A percentile compares a stretch with the other conserved stretches of the same genome.
phyloP scores from a whole-genome alignment of 2,888 invertebrate genomes.

The Masnerella sp. region DNA sequence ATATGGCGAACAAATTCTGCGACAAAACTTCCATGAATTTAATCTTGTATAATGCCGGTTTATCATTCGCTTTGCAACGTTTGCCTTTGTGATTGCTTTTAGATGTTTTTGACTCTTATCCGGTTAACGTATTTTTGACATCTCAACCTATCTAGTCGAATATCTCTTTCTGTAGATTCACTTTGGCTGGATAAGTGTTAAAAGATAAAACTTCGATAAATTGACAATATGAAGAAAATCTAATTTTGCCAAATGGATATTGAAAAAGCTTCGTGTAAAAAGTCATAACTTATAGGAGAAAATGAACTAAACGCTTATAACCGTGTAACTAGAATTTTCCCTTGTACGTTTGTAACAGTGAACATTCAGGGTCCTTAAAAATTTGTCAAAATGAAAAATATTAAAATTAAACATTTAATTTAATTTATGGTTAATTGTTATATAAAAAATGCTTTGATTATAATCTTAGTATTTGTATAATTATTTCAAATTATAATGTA shows the following conservation, averaged over 20 bases:
- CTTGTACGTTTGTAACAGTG: slow-evolving; percentile 7
- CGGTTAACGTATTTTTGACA: too few species aligned
- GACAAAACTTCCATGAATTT: slow-evolving; percentile 11
- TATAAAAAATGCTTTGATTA: too few species aligned
- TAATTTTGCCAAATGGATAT: slow-evolving; percentile 39
- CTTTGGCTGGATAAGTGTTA: too few species aligned
- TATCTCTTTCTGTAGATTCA: too few species aligned
- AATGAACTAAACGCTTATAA: slow-evolving; percentile 29
- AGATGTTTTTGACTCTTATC: slow-evolving; percentile 4
- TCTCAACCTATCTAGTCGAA: too few species aligned
- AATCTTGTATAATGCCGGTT: slow-evolving; percentile 13
- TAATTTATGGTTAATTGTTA: too few species aligned
- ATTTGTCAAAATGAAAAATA: too few species aligned
- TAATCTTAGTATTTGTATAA: too few species aligned
- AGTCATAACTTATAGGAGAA: slow-evolving; percentile 31
- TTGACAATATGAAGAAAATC: slow-evolving; percentile 27
- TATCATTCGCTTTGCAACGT: slow-evolving; percentile 16
- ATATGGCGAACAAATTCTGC: background rate
- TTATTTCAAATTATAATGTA: too few species aligned
- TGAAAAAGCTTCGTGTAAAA: slow-evolving; percentile 37
- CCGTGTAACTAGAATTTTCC: slow-evolving; percentile 17
- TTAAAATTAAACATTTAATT: too few species aligned
- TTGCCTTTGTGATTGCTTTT: slow-evolving; percentile 27
- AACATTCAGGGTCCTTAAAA: too few species aligned
- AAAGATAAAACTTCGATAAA: too few species aligned